A percentile compares a stretch with the other conserved stretches of the same genome.
phyloP scores from a whole-genome alignment of 1,140 invertebrate species.

The Notospermus geniculatus region DNA sequence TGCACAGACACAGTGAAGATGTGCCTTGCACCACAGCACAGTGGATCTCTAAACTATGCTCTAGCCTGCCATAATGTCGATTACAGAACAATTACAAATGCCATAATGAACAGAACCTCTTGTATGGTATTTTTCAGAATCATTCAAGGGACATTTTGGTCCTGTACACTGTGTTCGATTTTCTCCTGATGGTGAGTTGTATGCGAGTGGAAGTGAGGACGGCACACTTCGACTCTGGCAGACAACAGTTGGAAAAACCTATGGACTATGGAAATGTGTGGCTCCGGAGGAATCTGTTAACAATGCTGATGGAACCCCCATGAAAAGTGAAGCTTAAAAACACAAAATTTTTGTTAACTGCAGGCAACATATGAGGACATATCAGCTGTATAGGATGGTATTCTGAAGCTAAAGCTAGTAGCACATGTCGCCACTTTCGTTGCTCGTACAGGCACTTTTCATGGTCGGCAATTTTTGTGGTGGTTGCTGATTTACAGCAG shows the following conservation, averaged over 20 bases:
- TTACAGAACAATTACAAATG: too few relatives aligned
- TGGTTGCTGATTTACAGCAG: too few relatives aligned
- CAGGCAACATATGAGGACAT: too few relatives aligned
- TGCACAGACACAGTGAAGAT: not conserved
- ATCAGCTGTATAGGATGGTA: too few relatives aligned
- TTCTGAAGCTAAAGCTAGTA: too few relatives aligned
- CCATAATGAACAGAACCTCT: not conserved
- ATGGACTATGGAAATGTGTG: slow-evolving; percentile 94
- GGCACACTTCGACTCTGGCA: slow-evolving; percentile 90
- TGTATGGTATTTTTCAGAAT: slow-evolving; percentile 66
- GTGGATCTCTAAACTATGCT: too few relatives aligned
- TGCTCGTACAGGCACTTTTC: too few relatives aligned
- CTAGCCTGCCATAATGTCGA: too few relatives aligned
- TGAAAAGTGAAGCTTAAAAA: slow-evolving; percentile 7
- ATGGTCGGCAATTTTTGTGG: too few relatives aligned
- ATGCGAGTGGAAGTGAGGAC: slow-evolving; percentile 95
- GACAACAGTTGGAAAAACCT: slow-evolving; percentile 70
- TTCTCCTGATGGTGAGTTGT: slow-evolving; percentile 79
- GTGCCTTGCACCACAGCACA: not conserved
- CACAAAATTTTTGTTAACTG: too few relatives aligned
- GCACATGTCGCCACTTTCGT: too few relatives aligned
- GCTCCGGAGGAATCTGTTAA: slow-evolving; percentile 55
- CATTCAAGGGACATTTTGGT: slow-evolving; percentile 96
- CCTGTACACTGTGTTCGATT: slow-evolving; percentile 93
- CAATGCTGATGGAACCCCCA: not conserved